Conservation (phyloP, 1,140 invertebrate genomes). For the Caenorhabditis inopinata region DNA sequence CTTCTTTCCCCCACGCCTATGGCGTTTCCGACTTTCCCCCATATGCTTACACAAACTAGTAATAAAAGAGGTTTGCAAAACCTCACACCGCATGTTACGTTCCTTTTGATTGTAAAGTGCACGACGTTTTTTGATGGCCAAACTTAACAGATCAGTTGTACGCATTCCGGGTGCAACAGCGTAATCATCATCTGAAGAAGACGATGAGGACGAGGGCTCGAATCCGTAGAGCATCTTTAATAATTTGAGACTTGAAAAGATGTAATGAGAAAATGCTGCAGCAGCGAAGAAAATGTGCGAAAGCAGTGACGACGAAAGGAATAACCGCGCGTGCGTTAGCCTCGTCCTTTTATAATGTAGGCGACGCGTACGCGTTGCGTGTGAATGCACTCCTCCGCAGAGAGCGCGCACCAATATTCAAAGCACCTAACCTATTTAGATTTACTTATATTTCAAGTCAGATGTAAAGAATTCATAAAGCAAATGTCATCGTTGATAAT, state of each 20-base stretch:
- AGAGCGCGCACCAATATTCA: slow-evolving; percentile 8
- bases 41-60: slow-evolving; percentile 42
- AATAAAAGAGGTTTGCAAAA: slow-evolving; percentile 41
- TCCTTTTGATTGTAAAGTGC: slow-evolving; percentile 12
- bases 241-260: background rate
- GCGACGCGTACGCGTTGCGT: background rate
- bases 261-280: background rate
- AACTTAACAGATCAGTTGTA: slow-evolving; percentile 18
- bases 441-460: too few relatives aligned
- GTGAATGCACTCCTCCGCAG: background rate
- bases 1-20: slow-evolving; percentile 8
- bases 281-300: background rate
- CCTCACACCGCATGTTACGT: slow-evolving; percentile 17
- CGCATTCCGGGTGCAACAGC: background rate
- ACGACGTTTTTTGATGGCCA: slow-evolving; percentile 39
- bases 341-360: background rate
- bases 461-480: too few relatives aligned
- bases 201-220: background rate
- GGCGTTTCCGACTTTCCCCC: slow-evolving; percentile 37
- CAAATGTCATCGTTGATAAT: too few relatives aligned
- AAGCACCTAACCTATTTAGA: too few relatives aligned
- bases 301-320: background rate
- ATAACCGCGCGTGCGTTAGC: background rate
- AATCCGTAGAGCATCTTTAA: slow-evolving; percentile 6
- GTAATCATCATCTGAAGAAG: background rate